Base-by-base conservation (phyloP, 2,797 vertebrate genomes). In the Eurystomus glaucurus region DNA sequence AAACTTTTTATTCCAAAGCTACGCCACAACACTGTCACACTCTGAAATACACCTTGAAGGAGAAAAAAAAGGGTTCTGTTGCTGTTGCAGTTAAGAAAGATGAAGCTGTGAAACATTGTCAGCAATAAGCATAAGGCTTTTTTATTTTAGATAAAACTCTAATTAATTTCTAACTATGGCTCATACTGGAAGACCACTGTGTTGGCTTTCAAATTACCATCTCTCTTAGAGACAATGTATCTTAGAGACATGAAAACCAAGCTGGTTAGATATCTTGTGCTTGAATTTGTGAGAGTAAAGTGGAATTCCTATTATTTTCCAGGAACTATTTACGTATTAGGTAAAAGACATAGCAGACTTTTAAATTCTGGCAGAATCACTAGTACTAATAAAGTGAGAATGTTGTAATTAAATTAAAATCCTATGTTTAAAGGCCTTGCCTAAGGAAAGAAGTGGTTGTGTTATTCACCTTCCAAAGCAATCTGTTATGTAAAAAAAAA, bases 141-240 rank as follows among this genome's bases (percentile, higher is more conserved):
- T 92, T 92, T 84, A 64, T 26, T 90, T 68, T 76, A 52, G 62
- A 9, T 23, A 89, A 93, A 86, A 48, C 29, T 71, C 69, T 87
- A 95, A 95, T 95, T 97, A 16, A 77, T 95, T 96, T 97, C 93
- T 97, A 97, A 97, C 97, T 97, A 93, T 76, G 71, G 9, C 77
- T 93, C 20, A 39, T 96, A 39, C 55, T 94, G 85, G 76, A 97
- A 94, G 68, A 97, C 58, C 23, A 25, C 43, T 26, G 25, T 91
- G 69, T 48, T 96, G 85, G 69, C n/a, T 96, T 96, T 96, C 84
- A 96, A 78, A 87, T 95, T 90, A 96, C 83, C 33, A 6, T 74
- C 37, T 95, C 51, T 93, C 55, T 84, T 90, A 85, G 45, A 54
- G 35, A 83, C 95, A 96, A 88, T 14, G 51, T 21, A 18, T 69